Evolutionary conservation across 2,888 invertebrate species (phyloP).

Genomic region (Slavum lentiscoides): DNA sequence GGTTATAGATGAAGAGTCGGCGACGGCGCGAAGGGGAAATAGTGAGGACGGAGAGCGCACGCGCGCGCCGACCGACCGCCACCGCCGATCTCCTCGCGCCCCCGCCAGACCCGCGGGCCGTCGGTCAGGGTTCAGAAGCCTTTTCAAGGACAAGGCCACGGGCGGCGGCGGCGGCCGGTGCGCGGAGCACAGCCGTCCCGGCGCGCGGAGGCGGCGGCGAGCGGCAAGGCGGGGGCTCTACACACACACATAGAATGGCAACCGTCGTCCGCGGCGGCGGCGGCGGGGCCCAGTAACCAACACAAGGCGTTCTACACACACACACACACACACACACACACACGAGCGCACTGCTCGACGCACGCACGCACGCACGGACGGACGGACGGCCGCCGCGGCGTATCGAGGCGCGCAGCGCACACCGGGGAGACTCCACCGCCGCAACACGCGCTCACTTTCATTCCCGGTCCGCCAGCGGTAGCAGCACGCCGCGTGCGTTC

Average conservation of each 20-base stretch:
- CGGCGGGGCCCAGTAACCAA: conserved; percentile 28
- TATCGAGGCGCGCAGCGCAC: conserved; percentile 21
- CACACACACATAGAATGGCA: conserved; percentile 16
- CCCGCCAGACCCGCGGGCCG: conserved; percentile 13
- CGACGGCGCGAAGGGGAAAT: neutral
- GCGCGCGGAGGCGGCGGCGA: neutral
- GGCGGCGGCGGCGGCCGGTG: conserved; percentile 44
- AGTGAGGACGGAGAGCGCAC: conserved; percentile 38
- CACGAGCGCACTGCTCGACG: neutral
- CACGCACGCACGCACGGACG: conserved; percentile 15
- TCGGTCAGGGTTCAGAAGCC: conserved; percentile 53
- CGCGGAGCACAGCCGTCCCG: conserved; percentile 14
- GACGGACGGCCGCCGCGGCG: neutral
- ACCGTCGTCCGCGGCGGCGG: neutral
- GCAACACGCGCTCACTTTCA: conserved; percentile 53
- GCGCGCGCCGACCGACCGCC: conserved; percentile 4
- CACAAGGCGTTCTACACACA: neutral
- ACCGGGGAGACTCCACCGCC: conserved; percentile 44
- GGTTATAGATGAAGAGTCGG: neutral
- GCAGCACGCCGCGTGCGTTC: conserved; percentile 52
- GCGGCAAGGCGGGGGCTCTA: neutral
- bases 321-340: neutral
- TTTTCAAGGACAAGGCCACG: conserved; percentile 53
- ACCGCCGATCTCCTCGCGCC: conserved; percentile 1
- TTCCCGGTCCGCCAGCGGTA: conserved; percentile 53